Evolutionary conservation across 1,140 invertebrate genomes (phyloP).

Genomic region (Proctacanthus coquilletti): DNA sequence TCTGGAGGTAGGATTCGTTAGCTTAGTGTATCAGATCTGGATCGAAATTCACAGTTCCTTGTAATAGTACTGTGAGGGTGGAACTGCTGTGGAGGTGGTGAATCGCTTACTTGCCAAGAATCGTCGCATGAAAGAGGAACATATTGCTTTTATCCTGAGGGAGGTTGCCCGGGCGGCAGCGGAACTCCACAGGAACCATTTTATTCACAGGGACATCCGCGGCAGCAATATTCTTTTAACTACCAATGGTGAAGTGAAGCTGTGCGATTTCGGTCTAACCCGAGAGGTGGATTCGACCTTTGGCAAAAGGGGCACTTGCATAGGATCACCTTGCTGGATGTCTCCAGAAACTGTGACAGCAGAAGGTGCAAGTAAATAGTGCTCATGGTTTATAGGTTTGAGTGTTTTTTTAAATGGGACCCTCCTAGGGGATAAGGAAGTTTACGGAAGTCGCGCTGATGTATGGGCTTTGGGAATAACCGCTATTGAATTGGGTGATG

Average conservation of each 20-base stretch:
- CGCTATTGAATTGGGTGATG: conserved; percentile 80
- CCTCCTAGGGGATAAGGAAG: conserved; percentile 24
- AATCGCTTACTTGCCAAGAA: conserved; percentile 46
- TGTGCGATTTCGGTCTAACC: conserved; percentile 71
- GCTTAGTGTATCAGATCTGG: not conserved
- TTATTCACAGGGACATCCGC: conserved; percentile 76
- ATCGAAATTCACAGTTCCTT: not conserved
- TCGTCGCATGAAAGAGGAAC: conserved; percentile 63
- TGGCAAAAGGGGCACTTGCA: conserved; percentile 49
- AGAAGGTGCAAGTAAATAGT: conserved; percentile 14
- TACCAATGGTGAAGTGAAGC: conserved; percentile 63
- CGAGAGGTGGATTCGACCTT: conserved; percentile 60
- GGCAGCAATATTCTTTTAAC: conserved; percentile 78
- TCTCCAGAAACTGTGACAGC: conserved; percentile 65
- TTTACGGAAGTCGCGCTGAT: conserved; percentile 61
- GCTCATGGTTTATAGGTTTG: conserved; percentile 11
- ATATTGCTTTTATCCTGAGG: conserved; percentile 73
- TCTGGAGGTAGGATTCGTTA: conserved; percentile 62
- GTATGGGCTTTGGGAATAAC: conserved; percentile 89
- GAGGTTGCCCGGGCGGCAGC: conserved; percentile 68
- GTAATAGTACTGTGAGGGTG: conserved; percentile 63
- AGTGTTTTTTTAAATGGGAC: conserved; percentile 16
- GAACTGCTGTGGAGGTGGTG: conserved; percentile 63
- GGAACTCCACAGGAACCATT: conserved; percentile 68
- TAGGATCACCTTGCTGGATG: conserved; percentile 86